phyloP scores from a whole-genome alignment of 2,797 vertebrate genomes.

The Enteromius treurensis region DNA sequence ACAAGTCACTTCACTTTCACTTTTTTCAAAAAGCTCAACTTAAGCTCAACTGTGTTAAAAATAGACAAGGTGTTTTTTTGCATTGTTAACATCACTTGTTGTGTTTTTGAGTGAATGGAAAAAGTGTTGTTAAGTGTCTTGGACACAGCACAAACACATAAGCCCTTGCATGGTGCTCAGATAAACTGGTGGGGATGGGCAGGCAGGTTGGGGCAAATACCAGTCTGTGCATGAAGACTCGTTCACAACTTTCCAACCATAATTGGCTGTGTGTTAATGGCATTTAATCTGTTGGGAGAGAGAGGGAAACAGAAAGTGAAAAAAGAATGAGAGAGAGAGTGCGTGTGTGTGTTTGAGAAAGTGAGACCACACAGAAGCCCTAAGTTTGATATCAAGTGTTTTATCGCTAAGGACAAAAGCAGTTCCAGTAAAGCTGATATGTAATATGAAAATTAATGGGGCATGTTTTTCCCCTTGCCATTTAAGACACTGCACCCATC shows the following conservation, averaged over 20 bases:
- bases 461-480: slow-evolving; percentile 60
- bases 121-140: slow-evolving; percentile 21
- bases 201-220: slow-evolving; percentile 74
- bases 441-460: slow-evolving; percentile 78
- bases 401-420: slow-evolving; percentile 80
- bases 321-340: slow-evolving; percentile 38
- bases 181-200: slow-evolving; percentile 49
- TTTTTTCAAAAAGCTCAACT: neutral
- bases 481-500: slow-evolving; percentile 57
- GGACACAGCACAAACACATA: slow-evolving; percentile 38
- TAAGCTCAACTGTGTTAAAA: neutral
- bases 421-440: slow-evolving; percentile 64
- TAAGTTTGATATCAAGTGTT: slow-evolving; percentile 72
- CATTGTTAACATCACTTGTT: neutral
- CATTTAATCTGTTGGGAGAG: slow-evolving; percentile 51
- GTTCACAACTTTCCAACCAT: slow-evolving; percentile 66
- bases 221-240: slow-evolving; percentile 56
- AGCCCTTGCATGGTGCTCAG: neutral
- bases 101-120: slow-evolving; percentile 9
- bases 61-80: neutral
- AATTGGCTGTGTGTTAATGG: slow-evolving; percentile 71
- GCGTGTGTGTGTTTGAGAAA: slow-evolving; percentile 51
- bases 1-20: too few species aligned
- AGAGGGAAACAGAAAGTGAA: slow-evolving; percentile 56
- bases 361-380: slow-evolving; percentile 58